These are phyloP conservation scores for Peromyscus eremicus DNA, from an alignment of 2,797 vertebrate genomes.

Conservation along the genomic window DNA sequence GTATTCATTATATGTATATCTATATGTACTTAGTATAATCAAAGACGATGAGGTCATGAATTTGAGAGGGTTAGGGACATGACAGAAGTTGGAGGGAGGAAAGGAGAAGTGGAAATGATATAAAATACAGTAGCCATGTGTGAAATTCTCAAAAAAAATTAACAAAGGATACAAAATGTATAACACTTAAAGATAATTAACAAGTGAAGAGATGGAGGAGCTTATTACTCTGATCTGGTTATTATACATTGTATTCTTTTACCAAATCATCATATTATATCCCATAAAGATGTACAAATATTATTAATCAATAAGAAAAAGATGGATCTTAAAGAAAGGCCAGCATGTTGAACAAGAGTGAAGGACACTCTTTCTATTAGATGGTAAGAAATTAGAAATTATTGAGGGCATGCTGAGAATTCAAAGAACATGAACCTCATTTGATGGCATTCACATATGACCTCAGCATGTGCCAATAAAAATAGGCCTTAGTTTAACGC, in stretches of 20 bases:
- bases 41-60: background rate
- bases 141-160: background rate
- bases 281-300: background rate
- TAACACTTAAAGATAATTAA: background rate
- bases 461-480: background rate
- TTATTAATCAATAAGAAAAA: background rate
- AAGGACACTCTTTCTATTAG: background rate
- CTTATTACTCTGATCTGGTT: background rate
- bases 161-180: background rate
- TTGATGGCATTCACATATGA: constrained; percentile 5
- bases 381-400: background rate
- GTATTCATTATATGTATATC: background rate
- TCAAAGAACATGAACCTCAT: background rate
- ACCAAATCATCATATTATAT: background rate
- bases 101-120: background rate
- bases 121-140: background rate
- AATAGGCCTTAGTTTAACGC: constrained; percentile 31
- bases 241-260: background rate
- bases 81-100: background rate
- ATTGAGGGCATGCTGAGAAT: background rate
- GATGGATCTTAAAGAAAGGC: background rate
- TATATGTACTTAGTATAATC: background rate
- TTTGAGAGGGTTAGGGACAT: background rate
- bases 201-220: background rate
- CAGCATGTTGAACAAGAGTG: background rate